Evolutionary conservation across 2,888 invertebrate genomes (phyloP), one percentile per base, ranked within the genome.

Genomic region (Syrista parreyssii): DNA sequence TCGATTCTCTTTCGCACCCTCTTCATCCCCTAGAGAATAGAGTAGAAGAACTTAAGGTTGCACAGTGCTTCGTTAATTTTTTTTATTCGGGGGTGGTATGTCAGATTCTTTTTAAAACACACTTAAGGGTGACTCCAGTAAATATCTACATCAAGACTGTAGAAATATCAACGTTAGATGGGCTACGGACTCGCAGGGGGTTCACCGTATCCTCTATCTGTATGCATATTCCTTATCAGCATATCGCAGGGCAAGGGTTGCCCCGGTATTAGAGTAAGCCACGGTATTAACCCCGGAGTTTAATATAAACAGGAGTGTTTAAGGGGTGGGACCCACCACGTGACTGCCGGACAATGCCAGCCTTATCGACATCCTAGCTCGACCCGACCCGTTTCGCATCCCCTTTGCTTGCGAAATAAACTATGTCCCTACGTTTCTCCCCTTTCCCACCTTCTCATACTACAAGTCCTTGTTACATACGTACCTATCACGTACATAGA

Each of bases 161-260:
- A 40, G 40, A 40, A 40, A 40, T 40, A 40, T 40, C 40, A 40
- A 40, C 6, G 40, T 15, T 40, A 15, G 15, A 15, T 40, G 40
- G 40, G 6, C 40, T 15, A 40, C 40, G 15, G 40, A 40, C 15
- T 40, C 40, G 15, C 40, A 40, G 40, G 15, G 40, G 40, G 15
- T 40, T 12, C 36, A 12, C 73, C 75, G 75, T 77, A 76, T n/a
- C 78, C 73, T 80, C 84, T 82, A 84, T 86, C 85, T 84, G 84
- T 85, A 84, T 85, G 87, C 87, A 86, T 84, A 86, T 88, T 87
- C 86, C 87, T 89, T 89, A 89, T 89, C 89, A 82, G 80, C 86
- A 83, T 89, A 89, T 89, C 89, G 84, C 89, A 87, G 89, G 88
- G 88, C 89, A 89, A 89, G 88, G 89, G 89, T 89, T 89, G 89